Conservation (phyloP, 1,140 invertebrate genomes). For the Aphelenchoides besseyi region DNA sequence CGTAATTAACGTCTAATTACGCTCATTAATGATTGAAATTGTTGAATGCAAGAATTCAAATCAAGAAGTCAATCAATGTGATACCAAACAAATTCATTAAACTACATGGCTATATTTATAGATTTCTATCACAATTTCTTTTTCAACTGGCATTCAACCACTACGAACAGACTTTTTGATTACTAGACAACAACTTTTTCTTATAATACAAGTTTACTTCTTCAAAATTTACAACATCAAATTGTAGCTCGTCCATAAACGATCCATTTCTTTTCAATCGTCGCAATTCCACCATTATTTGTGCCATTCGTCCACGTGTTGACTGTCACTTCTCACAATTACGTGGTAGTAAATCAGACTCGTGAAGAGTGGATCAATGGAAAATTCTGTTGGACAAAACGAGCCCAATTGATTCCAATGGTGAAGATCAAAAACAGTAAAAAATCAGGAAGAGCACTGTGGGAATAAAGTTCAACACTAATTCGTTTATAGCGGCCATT, state of each 20-base stretch:
- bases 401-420: neutral
- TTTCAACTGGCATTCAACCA: neutral
- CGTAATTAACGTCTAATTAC: no score
- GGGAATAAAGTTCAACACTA: neutral
- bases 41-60: no score
- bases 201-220: neutral
- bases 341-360: neutral
- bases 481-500: neutral
- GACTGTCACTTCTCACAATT: neutral
- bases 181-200: neutral
- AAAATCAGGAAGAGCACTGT: neutral
- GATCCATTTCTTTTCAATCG: neutral
- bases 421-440: neutral
- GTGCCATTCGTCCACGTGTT: neutral
- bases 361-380: neutral
- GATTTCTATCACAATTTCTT: neutral
- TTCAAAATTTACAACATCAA: neutral
- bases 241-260: neutral
- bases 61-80: no score
- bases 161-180: neutral
- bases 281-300: neutral
- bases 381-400: neutral
- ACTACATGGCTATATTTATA: neutral
- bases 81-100: no score
- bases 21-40: no score